Evolutionary conservation across 2,113 vertebrate species (phyloP), one percentile per base, ranked within the genome.

Genomic region (Pungitius pungitius): DNA sequence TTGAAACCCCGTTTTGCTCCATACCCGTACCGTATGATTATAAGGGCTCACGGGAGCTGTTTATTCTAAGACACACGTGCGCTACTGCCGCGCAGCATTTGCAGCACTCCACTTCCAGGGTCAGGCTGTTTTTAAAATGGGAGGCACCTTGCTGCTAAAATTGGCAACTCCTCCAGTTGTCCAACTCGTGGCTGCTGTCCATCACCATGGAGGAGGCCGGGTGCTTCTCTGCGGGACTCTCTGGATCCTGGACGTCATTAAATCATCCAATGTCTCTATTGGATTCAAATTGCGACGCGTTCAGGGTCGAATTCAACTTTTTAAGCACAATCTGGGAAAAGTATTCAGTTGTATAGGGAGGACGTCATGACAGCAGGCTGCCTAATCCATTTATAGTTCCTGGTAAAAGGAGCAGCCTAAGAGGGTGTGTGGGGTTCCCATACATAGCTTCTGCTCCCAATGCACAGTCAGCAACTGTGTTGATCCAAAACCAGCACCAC

Each of bases 351-450:
- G 8, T 47, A 66, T 49, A 35, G 66, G 30, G 30, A 30, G 30
- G 71, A 4, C 27, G 52, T 27, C 9, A 22, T 2, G 80, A 43
- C 47, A 85, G 85, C 54, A 73, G 69, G 65, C 57, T n/a, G 51
- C 59, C 11, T 80, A 79, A 66, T 83, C 89, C 84, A 92, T 90
- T 93, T 94, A 93, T 94, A 94, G 94, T 77, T 51, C 10, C 27
- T 75, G 8, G 85, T 91, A 90, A 90, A 86, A 39, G 22, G 85
- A 91, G 82, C 56, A 67, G 24, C 51, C 73, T 35, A 43, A 43
- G 75, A 73, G 80, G 86, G 85, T 42, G 86, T 81, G 89, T 71
- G 40, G 5, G 15, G 64, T 72, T 90, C 84, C 90, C 71, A 45
- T 86, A 91, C 77, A 86, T 90, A 93, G 93, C 84, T 91, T 69